Percentiles rank a stretch among this genome's conserved stretches.
phyloP scores from a whole-genome alignment of 2,113 vertebrate species.

The Tyrannus savana region DNA sequence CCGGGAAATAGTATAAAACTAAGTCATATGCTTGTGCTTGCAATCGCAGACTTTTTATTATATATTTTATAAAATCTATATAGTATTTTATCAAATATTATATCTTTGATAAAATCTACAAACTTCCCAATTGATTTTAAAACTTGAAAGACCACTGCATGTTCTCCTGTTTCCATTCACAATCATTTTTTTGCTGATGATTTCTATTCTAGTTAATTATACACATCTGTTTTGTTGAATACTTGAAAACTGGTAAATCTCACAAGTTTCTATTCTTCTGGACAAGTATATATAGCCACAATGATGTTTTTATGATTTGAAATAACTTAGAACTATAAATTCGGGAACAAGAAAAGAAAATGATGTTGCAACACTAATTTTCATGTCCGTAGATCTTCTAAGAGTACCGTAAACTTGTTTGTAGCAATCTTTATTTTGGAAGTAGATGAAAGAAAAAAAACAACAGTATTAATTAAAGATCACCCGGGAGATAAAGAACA shows the following conservation, averaged over 20 bases:
- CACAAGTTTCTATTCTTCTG: background rate
- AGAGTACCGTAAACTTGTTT: background rate
- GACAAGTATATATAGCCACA: background rate
- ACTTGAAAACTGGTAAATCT: background rate
- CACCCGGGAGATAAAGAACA: slow-evolving; percentile 1
- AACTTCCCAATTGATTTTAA: background rate
- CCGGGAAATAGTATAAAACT: background rate
- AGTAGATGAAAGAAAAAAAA: background rate
- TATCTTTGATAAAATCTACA: background rate
- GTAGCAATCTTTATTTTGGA: slow-evolving; percentile 13
- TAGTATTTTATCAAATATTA: too few species aligned
- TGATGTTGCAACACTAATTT: slow-evolving; percentile 22
- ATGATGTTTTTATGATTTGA: background rate
- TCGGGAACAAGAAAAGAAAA: slow-evolving; percentile 6
- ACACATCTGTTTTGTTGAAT: slow-evolving; percentile 27
- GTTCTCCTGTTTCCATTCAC: background rate
- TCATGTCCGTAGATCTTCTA: background rate
- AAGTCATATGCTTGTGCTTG: background rate
- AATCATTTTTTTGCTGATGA: background rate
- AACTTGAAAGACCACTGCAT: background rate
- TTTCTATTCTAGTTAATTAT: background rate
- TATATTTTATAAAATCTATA: background rate
- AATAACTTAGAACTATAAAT: slow-evolving; percentile 26
- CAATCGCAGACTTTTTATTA: background rate
- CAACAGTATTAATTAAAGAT: slow-evolving; percentile 29